Conservation (phyloP, 2,888 invertebrate genomes). For the Aricia artaxerxes region DNA sequence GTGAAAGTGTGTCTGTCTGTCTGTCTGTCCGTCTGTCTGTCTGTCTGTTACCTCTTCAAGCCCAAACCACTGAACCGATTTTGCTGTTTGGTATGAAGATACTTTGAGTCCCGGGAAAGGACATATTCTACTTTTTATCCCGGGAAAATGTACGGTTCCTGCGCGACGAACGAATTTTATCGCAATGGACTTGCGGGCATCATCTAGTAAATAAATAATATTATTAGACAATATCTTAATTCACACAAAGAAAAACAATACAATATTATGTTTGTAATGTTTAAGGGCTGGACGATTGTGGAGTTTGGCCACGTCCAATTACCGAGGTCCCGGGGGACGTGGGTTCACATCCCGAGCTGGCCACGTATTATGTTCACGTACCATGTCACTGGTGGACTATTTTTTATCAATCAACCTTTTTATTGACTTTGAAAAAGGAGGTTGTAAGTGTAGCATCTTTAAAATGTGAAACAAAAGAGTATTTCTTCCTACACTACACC, state of each 20-base stretch:
- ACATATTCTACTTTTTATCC: no score
- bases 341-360: conserved; percentile 53
- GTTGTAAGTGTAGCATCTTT: not conserved
- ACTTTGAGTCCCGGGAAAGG: no score
- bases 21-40: no score
- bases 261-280: conserved; percentile 8
- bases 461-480: not conserved
- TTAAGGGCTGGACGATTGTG: conserved; percentile 65
- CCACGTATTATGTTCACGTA: conserved; percentile 33
- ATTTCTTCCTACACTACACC: no score
- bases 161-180: no score
- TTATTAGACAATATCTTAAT: not conserved
- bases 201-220: no score
- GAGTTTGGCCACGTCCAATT: conserved; percentile 72
- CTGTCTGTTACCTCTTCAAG: no score
- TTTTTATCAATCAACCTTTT: conserved; percentile 3
- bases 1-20: no score
- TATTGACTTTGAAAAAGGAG: not conserved
- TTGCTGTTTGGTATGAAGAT: no score
- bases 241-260: not conserved
- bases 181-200: no score
- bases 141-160: no score
- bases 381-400: conserved; percentile 16
- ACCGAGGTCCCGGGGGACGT: conserved; percentile 60
- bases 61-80: no score